Evolutionary conservation across 2,113 vertebrate genomes (phyloP).

Genomic region (Ophthalmolycus amberensis): DNA sequence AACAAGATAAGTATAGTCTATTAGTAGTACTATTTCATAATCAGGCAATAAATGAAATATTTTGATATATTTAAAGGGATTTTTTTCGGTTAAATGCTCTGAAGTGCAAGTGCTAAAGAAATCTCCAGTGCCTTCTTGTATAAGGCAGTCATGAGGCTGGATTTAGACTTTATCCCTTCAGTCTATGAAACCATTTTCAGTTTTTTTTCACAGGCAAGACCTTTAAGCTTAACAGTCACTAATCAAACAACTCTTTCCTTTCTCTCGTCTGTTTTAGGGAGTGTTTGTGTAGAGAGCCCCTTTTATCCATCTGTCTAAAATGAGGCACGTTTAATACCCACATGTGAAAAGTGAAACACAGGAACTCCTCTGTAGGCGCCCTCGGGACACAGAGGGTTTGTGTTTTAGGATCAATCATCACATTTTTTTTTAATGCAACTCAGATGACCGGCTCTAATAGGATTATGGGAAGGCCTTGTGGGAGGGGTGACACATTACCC

Average conservation of each 20-base stretch:
- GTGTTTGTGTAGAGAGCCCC: not conserved
- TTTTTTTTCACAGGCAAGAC: not conserved
- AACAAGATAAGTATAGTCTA: not conserved
- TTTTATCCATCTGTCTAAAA: slow-evolving; percentile 22
- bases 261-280: not conserved
- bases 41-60: slow-evolving; percentile 2
- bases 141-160: slow-evolving; percentile 31
- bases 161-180: slow-evolving; percentile 49
- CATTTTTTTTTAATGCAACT: slow-evolving; percentile 56
- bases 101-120: slow-evolving; percentile 16
- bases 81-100: not conserved
- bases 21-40: not conserved
- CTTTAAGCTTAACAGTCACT: not conserved
- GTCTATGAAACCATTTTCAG: not conserved
- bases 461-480: slow-evolving; percentile 71
- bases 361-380: not conserved
- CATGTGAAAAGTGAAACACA: slow-evolving; percentile 24
- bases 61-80: not conserved
- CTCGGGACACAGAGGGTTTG: slow-evolving; percentile 25
- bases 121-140: slow-evolving; percentile 29
- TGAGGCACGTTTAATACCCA: not conserved
- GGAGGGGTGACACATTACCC: slow-evolving; percentile 18
- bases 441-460: slow-evolving; percentile 77
- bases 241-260: slow-evolving; percentile 2
- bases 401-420: slow-evolving; percentile 51